Conservation (phyloP, 2,113 vertebrate species). For the Todiramphus chloris region DNA sequence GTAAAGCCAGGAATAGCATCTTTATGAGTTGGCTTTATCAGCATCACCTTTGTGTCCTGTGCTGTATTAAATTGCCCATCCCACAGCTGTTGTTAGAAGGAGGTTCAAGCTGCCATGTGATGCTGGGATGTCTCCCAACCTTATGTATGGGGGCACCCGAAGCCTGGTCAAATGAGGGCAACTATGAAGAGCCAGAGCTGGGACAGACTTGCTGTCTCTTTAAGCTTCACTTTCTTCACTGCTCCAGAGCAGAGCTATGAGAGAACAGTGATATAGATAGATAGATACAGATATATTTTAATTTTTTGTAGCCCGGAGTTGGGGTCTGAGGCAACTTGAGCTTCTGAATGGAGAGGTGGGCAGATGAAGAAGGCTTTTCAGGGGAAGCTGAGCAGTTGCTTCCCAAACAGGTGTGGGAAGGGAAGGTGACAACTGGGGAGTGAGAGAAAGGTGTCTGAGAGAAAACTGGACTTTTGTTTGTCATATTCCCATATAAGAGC, state of each 20-base stretch:
- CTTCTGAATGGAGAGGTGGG: neutral
- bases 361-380: neutral
- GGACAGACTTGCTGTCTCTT: neutral
- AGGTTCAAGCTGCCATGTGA: neutral
- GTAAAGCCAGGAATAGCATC: neutral
- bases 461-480: neutral
- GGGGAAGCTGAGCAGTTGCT: fast-evolving
- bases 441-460: neutral
- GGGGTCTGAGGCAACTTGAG: neutral
- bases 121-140: neutral
- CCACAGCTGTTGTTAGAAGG: neutral
- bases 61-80: neutral
- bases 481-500: neutral
- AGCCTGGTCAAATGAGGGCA: neutral
- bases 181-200: neutral
- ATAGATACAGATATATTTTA: neutral
- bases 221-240: neutral
- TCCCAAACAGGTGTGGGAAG: neutral
- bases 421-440: neutral
- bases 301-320: neutral
- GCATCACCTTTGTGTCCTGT: neutral
- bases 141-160: fast-evolving
- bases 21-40: neutral
- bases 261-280: neutral
- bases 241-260: neutral